Evolutionary conservation across 2,797 vertebrate species (phyloP).

Genomic region (Spheniscus humboldti): DNA sequence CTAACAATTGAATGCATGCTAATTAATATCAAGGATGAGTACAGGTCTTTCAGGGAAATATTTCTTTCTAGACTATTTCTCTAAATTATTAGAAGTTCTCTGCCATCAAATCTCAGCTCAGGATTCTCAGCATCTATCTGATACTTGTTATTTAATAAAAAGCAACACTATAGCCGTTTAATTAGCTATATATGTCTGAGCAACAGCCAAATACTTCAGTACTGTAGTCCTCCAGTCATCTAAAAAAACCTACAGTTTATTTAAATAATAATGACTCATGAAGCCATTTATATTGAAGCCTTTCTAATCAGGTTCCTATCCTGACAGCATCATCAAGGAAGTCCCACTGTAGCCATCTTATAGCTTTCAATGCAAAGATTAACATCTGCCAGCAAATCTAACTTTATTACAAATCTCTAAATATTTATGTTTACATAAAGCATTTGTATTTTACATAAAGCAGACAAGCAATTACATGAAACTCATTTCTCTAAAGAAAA

Average conservation of each 20-base stretch:
- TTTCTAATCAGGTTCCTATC: not conserved
- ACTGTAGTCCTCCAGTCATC: not conserved
- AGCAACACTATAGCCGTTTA: not conserved
- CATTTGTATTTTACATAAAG: not conserved
- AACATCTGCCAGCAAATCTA: not conserved
- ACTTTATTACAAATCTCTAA: not conserved
- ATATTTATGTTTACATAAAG: constrained; percentile 4
- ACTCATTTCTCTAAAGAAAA: not conserved
- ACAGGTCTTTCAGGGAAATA: not conserved
- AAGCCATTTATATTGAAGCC: not conserved
- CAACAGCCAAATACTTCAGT: not conserved
- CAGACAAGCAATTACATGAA: constrained; percentile 7
- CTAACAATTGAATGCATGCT: not conserved
- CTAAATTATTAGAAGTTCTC: not conserved
- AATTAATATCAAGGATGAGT: not conserved
- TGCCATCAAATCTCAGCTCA: not conserved
- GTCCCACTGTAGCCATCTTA: not conserved
- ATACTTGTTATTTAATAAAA: not conserved
- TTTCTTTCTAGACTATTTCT: not conserved
- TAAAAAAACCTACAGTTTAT: not conserved
- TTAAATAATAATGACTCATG: not conserved
- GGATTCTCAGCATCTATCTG: not conserved
- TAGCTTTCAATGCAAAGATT: not conserved
- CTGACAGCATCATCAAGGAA: not conserved
- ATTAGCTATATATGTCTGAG: not conserved